phyloP scores from a whole-genome alignment of 2,888 invertebrate genomes.

The Belgica antarctica region DNA sequence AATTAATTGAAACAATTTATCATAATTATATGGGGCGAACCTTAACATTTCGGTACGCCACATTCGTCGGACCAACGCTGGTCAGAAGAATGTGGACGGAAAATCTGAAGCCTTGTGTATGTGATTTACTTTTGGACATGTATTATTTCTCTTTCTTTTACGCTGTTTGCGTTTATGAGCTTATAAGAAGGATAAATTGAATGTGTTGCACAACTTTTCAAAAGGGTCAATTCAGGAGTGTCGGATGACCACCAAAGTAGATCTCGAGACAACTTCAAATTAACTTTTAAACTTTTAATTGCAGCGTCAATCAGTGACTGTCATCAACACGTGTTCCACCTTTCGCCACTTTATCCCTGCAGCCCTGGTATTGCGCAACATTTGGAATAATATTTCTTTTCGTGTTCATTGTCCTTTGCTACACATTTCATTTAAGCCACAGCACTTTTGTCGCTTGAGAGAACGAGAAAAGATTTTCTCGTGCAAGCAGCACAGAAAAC shows the following conservation, averaged over 20 bases:
- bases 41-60: conserved; percentile 38
- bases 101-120: conserved; percentile 17
- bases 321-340: no score
- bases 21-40: conserved; percentile 43
- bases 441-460: neutral
- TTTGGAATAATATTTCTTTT: no score
- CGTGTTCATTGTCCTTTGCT: neutral
- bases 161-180: neutral
- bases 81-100: neutral
- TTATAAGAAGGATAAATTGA: conserved; percentile 27
- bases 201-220: conserved; percentile 6
- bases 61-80: neutral
- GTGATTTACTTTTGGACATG: conserved; percentile 31
- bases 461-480: conserved; percentile 13
- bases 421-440: conserved; percentile 15
- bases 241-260: no score
- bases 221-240: no score
- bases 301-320: no score
- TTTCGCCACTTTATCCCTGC: no score
- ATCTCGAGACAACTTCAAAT: no score
- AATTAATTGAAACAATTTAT: conserved; percentile 44
- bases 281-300: no score
- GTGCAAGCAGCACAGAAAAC: neutral
- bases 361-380: no score
- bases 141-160: conserved; percentile 3